Base-by-base conservation (phyloP, 2,888 invertebrate species). In the Mythimna albipuncta region DNA sequence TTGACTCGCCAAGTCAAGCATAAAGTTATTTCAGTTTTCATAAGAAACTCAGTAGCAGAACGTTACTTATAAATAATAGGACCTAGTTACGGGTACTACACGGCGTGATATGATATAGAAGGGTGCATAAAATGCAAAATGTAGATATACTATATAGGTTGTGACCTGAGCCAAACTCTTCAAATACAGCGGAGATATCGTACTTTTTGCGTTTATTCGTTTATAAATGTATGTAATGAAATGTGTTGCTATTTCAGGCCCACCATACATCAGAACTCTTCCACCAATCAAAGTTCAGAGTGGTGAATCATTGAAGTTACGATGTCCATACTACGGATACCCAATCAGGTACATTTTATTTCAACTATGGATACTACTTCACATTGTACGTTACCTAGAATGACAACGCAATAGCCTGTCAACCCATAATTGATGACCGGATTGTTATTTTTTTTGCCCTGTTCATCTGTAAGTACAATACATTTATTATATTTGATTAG, bases 321-420 rank as follows among this genome's bases (percentile, higher is more conserved):
- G 97, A 85, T 99, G 99, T 92, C 98, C 98, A 65, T 98, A 98
- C 90, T 98, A 98, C 55, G 99, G 99, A 62, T 98, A 98, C 93
- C 98, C 99, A 26, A 97, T 98, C 81, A 97, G 97, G 92, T 97
- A 96, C 3, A 35, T 47, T 58, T 55, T 9, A 35, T 44, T 4
- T 50, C n/a, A 3, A 38, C 11, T 19, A 35, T n/a, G 16, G 6
- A 13, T 19, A 35, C 0, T 13, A 32, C 32, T 6, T 32, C 10
- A 3, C 16, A 35, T 44, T 47, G 2, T 26, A 41, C 19, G 5
- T 50, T 13, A 32, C 13, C 21, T 11, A 13, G 32, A 44, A 41
- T 57, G 21, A 32, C 7, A 50, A 1, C 13, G 57, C 7, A 75
- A 19, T 21, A 32, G 10, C 21, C 32, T 32, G 26, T 4, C 35